Conservation (phyloP, 2,797 vertebrate species). For the Taenioides sp. region DNA sequence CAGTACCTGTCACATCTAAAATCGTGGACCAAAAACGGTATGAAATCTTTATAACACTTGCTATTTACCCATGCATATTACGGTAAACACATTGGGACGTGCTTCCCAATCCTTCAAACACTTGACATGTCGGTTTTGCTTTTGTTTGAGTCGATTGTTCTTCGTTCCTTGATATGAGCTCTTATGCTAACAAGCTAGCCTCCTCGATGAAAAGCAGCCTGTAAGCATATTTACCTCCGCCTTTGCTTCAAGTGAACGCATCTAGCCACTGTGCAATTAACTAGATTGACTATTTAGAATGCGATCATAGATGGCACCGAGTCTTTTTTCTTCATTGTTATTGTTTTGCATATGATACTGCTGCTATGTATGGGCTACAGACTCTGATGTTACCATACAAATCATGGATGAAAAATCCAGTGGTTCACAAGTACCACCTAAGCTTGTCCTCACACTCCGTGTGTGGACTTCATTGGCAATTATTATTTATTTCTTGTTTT, state of each 20-base stretch:
- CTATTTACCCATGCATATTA: background rate
- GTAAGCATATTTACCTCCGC: background rate
- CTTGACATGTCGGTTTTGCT: conserved; percentile 33
- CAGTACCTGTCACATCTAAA: conserved; percentile 29
- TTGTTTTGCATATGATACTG: background rate
- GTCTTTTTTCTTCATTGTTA: background rate
- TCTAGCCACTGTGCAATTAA: background rate
- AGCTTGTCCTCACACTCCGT: too few species aligned
- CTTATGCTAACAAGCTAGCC: conserved; percentile 32
- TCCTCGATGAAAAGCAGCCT: conserved; percentile 17
- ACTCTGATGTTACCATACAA: too few species aligned
- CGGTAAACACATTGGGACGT: fast-evolving
- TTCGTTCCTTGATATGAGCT: conserved; percentile 30
- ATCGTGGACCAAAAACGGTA: conserved; percentile 59
- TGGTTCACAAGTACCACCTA: too few species aligned
- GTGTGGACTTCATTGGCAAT: too few species aligned
- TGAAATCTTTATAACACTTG: background rate
- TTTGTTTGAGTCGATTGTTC: conserved; percentile 8
- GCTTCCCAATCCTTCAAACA: background rate
- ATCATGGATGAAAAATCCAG: too few species aligned
- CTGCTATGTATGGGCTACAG: too few species aligned
- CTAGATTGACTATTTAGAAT: background rate
- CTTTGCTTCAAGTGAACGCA: background rate
- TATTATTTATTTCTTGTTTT: too few species aligned
- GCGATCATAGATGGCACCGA: background rate